phyloP scores from a whole-genome alignment of 2,113 vertebrate species.

The Melanostigma gelatinosum region DNA sequence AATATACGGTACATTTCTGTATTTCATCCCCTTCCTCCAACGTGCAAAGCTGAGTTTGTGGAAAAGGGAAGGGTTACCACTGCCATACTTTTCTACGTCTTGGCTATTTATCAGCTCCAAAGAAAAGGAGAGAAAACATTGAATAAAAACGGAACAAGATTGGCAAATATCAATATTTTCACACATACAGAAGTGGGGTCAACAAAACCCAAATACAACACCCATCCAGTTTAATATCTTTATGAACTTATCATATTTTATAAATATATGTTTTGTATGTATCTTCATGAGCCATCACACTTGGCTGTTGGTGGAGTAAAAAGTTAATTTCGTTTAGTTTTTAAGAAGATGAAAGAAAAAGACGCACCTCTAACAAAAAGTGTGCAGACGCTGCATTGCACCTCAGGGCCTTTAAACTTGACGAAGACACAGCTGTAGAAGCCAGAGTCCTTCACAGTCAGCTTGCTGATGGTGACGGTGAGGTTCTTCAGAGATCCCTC shows the following conservation, averaged over 20 bases:
- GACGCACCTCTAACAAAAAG: constrained; percentile 39
- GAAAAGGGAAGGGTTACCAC: background rate
- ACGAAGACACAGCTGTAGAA: constrained; percentile 49
- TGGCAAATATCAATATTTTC: background rate
- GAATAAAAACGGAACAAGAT: too few species aligned
- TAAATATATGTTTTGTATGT: background rate
- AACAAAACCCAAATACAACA: background rate
- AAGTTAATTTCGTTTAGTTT: background rate
- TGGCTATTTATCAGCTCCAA: background rate
- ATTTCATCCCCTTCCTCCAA: background rate
- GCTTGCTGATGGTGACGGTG: constrained; percentile 36
- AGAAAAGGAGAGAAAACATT: background rate
- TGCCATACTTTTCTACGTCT: background rate
- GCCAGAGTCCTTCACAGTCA: constrained; percentile 43
- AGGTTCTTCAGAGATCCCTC: rapidly evolving
- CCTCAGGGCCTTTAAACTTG: rapidly evolving
- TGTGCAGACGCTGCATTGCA: rapidly evolving
- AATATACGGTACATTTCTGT: background rate
- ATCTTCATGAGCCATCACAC: background rate
- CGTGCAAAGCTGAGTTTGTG: background rate
- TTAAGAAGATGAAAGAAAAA: background rate
- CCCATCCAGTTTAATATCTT: background rate
- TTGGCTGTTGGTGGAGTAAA: background rate
- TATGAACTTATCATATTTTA: background rate
- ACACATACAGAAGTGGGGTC: background rate